Conservation (phyloP, 92 coral and sea anemone genomes). For the Pocillopora meandrina region DNA sequence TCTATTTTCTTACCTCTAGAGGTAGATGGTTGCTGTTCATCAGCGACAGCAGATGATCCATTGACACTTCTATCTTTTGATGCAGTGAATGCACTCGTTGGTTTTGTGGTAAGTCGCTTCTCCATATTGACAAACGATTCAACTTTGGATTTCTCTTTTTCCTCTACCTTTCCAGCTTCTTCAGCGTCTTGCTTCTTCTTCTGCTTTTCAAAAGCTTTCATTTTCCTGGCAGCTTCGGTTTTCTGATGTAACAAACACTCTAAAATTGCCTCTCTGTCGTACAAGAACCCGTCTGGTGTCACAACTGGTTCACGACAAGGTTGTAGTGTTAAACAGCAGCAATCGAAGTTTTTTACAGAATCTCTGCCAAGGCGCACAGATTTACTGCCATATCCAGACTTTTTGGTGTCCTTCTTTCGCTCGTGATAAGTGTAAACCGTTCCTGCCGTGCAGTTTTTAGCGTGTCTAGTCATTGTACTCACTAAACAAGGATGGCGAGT, state of each 20-base stretch:
- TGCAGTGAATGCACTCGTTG: slow-evolving; percentile 75
- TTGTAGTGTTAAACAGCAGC: slow-evolving; percentile 90
- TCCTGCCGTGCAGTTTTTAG: slow-evolving; percentile 91
- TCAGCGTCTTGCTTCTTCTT: slow-evolving; percentile 77
- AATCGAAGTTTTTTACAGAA: slow-evolving; percentile 94
- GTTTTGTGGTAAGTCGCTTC: slow-evolving; percentile 86
- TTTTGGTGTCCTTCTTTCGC: slow-evolving; percentile 83
- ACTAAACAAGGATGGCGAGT: slow-evolving; percentile 21
- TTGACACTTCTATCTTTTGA: slow-evolving; percentile 42
- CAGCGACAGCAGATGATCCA: slow-evolving; percentile 17
- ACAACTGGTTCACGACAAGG: slow-evolving; percentile 96
- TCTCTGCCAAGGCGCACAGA: slow-evolving; percentile 93
- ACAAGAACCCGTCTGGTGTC: slow-evolving; percentile 83
- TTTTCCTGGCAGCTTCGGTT: slow-evolving; percentile 84
- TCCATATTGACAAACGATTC: slow-evolving; percentile 89
- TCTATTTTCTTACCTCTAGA: slow-evolving; percentile 59
- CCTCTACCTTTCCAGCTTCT: slow-evolving; percentile 60
- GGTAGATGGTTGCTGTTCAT: slow-evolving; percentile 62
- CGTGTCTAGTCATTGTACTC: slow-evolving; percentile 84
- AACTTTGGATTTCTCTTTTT: slow-evolving; percentile 75
- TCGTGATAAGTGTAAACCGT: slow-evolving; percentile 97
- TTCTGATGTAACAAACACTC: slow-evolving; percentile 96
- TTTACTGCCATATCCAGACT: slow-evolving; percentile 96
- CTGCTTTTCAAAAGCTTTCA: slow-evolving; percentile 94
- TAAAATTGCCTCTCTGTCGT: slow-evolving; percentile 93